Conservation (phyloP, 2,888 invertebrate species). For the Drosophila vallismaia region DNA sequence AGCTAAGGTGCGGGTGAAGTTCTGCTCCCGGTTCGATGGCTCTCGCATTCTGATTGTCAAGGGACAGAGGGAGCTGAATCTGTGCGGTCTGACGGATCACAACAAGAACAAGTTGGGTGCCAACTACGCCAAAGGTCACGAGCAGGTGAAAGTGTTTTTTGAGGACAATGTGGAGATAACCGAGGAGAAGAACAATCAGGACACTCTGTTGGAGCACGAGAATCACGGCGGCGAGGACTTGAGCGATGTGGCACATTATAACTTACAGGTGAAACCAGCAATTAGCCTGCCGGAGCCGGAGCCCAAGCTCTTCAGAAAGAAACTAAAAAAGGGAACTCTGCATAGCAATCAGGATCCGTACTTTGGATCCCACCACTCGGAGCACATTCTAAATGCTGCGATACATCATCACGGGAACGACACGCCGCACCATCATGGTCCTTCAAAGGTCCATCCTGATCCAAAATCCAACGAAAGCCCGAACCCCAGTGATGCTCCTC, state of each 20-base stretch:
- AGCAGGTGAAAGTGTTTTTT: constrained; percentile 85
- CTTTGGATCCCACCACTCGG: constrained; percentile 10
- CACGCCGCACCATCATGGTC: constrained; percentile 1
- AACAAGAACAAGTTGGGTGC: constrained; percentile 87
- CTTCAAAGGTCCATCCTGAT: neutral
- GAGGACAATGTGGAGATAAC: constrained; percentile 85
- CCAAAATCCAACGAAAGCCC: constrained; percentile 2
- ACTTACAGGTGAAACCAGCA: neutral
- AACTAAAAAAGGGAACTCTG: constrained; percentile 72
- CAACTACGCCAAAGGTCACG: constrained; percentile 83
- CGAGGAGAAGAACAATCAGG: constrained; percentile 65
- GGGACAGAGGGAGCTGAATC: constrained; percentile 90
- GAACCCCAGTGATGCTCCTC: neutral
- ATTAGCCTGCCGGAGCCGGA: constrained; percentile 8
- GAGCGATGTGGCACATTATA: constrained; percentile 55
- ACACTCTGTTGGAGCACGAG: constrained; percentile 75
- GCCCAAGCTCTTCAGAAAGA: constrained; percentile 51
- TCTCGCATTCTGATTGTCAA: constrained; percentile 92
- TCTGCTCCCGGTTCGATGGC: constrained; percentile 91
- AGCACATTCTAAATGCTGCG: constrained; percentile 8
- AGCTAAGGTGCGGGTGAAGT: constrained; percentile 90
- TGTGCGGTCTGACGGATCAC: constrained; percentile 90
- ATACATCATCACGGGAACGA: constrained; percentile 1
- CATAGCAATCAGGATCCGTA: constrained; percentile 11
- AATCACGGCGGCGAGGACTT: constrained; percentile 82